These are phyloP conservation scores for Hydroisotoma schaefferi DNA, from an alignment of 2,888 invertebrate species.

Conservation along the genomic window DNA sequence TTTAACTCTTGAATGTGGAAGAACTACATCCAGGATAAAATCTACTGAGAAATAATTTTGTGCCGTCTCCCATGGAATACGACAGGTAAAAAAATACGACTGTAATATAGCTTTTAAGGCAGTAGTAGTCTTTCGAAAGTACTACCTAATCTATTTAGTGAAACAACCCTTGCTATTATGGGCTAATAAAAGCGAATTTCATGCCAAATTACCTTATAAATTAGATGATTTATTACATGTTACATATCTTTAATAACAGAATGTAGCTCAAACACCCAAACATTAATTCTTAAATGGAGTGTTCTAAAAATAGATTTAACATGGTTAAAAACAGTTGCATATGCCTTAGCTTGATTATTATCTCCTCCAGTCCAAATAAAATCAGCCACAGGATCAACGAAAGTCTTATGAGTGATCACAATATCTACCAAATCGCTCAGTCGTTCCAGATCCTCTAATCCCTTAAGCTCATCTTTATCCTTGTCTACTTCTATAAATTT, in stretches of 20 bases:
- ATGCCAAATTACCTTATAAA: no score
- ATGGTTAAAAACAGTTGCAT: no score
- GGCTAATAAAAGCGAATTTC: no score
- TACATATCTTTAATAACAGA: no score
- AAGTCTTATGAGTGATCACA: constrained; percentile 3
- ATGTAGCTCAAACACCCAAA: no score
- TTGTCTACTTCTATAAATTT: background rate
- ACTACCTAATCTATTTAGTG: no score
- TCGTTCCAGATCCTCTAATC: background rate
- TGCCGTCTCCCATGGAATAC: background rate
- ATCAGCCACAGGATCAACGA: background rate
- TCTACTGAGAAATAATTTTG: constrained; percentile 2
- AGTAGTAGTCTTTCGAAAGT: background rate
- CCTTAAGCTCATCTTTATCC: background rate
- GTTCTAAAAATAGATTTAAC: background rate
- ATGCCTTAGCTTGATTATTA: no score
- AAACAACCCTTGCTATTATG: no score
- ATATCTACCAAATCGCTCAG: background rate
- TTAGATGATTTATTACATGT: no score
- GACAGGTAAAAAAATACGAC: no score
- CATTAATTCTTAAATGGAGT: no score
- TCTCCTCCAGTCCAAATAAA: background rate
- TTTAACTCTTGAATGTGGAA: background rate
- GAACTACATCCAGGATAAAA: background rate
- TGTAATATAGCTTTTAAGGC: no score